Base-by-base conservation (phyloP, 2,888 invertebrate genomes). In the Tupiocoris notatus region DNA sequence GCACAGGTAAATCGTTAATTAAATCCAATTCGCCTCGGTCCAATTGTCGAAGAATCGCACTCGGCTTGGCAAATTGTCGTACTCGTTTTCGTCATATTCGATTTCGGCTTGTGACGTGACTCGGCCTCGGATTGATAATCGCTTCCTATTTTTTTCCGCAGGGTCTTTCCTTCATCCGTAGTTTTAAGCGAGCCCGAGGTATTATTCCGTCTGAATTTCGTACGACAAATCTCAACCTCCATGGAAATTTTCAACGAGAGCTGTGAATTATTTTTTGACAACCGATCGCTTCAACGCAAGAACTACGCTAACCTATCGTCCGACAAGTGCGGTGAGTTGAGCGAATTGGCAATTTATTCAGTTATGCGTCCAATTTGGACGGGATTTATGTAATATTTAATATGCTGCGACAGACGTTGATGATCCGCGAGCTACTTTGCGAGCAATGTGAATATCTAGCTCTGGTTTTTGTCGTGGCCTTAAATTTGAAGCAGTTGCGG, bases 171-270 rank as follows among this genome's bases (percentile, higher is more conserved):
- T 56, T 57, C 67, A 57, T 67, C 21, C 21, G 3, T 56, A 21
- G n/a, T 21, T n/a, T 7, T 20, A 67, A 21, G 56, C 22, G 21
- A 56, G 17, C 12, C 57, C 6, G 23, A 16, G 39, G n/a, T n/a
- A n/a, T n/a, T n/a, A 65, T 65, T 25, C 64, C 23, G 1, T 65
- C 23, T 18, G 18, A 17, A 7, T 39, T 65, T 65, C 65, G 39
- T 20, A 24, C 67, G 54, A 16, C 20, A 67, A 18, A 22, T 39
- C 21, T 9, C 24, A 1, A 16, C 18, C 25, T 24, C 18, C 58
- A 70, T 70, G 70, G 70, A 70, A 70, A 70, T 70, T 25, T 70
- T 59, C 58, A 58, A 59, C 57, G 59, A 59, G 25, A 70, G 25
- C 18, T 57, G 18, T 24, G 70, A 24, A 70, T 58, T 23, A 70